Base-by-base conservation (phyloP, 2,113 vertebrate genomes). In the Mystacornis crossleyi region DNA sequence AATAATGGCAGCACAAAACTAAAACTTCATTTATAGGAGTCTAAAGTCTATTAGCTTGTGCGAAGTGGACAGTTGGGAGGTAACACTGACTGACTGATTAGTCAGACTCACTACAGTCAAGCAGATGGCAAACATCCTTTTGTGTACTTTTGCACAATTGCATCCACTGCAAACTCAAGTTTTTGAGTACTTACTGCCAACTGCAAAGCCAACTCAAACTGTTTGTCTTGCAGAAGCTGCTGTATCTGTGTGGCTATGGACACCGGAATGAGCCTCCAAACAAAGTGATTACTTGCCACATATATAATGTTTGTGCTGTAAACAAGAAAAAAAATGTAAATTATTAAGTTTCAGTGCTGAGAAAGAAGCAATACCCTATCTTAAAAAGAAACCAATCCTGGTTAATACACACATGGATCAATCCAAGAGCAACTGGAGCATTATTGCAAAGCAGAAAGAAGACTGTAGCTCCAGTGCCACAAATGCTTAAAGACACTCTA, bases 251-350 rank as follows among this genome's bases (percentile, higher is more conserved):
- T 99, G 92, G 99, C 99, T 96, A 99, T 99, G 11, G 99, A 99
- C 47, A 99, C 99, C 0, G 99, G 99, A 93, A 99, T 99, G 54
- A 99, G 99, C 80, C 99, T 98, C 99, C 99, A 99, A 75, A 99
- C 99, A 96, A 99, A 99, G 97, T 99, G 99, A 98, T 99, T 99
- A 97, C 99, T 99, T 96, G 99, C 99, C 66, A 99, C 99, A 16
- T 99, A 99, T 80, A 99, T 99, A 74, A 99, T 98, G 94, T 99
- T 99, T 57, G 98, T 98, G 83, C 99, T 99, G 97, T n/a, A 96
- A 96, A 73, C 4, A 42, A 93, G 55, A 95, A 67, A 94, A 94
- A 77, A 67, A 40, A 95, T 23, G 9, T 53, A 26, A n/a, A 17
- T 85, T 88, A 91, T 19, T 34, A 85, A 55, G 15, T 53, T 73